Evolutionary conservation across 2,797 vertebrate genomes (phyloP), one percentile per base, ranked within the genome.

Genomic region (Sebastes trivittatus): DNA sequence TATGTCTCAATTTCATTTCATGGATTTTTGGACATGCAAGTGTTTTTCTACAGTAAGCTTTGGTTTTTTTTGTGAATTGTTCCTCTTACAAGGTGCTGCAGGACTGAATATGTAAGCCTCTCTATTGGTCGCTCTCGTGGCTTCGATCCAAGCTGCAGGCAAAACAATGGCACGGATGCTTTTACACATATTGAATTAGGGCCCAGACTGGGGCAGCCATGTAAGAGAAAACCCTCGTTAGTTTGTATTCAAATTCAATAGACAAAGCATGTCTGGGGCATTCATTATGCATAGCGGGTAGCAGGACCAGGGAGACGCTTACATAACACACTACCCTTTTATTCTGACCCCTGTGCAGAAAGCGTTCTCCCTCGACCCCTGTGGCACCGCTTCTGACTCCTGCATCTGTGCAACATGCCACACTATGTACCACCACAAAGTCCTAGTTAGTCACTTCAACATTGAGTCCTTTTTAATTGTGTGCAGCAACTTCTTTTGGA

Each of bases 271-370:
- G 94, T 94, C 93, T 94, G 87, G 75, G 82, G 85, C 89, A 92
- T 94, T 95, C 90, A 95, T 95, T 94, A 95, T 94, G 93, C 93
- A 93, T 83, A 80, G 86, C 83, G 83, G 88, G 90, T 94, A 90
- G 89, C 90, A 81, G 87, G 90, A 91, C 84, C 89, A 86, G 82
- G 64, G 87, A 92, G 92, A 91, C 89, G 72, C 93, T 95, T 95
- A 92, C 92, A 94, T 95, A 96, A 96, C 87, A 91, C 92, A 70
- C 84, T 87, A 88, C 62, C 91, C 93, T 94, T 95, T 92, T 88
- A 93, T 92, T 93, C 86, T 92, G 87, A 93, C 89, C 93, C 84
- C 88, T 79, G 83, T 87, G 87, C 88, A 86, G 76, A 84, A 60
- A 82, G 82, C 83, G 72, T 80, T 90, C 87, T 82, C 70, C 55